Base-by-base conservation (phyloP, 2,113 vertebrate species). In the Lanius ludovicianus region DNA sequence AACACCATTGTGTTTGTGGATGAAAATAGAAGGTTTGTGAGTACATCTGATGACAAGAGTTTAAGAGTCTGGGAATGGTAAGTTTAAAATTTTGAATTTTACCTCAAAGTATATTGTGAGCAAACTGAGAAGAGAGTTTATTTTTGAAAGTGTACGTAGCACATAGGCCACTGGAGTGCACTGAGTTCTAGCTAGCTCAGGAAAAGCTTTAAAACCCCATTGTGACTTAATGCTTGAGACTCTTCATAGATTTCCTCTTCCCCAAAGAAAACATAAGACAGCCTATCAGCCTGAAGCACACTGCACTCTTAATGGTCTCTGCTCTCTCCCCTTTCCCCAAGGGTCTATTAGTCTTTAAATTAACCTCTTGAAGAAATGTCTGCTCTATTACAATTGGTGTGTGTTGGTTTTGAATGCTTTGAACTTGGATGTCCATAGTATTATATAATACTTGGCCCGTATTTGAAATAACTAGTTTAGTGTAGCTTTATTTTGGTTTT, bases 1-100 rank as follows among this genome's bases (percentile, higher is more conserved):
- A 99, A 99, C 98, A 99, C 99, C 88, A 99, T 99, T 98, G 99
- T 99, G n/a, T 99, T 99, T 81, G 99, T 99, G 64, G 99, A 99
- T 84, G 99, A 99, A 93, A 99, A 99, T n/a, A 98, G 99, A 12
- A 99, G 99, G 55, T 99, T 99, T 85, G 99, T 99, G 96, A 99
- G 99, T 95, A 99, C 99, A 6, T 99, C 99, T 5, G 99, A 99
- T 65, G 99, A 99, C 95, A 99, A 99, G 98, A 99, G 99, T 93
- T 98, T 99, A 62, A 98, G 99, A 82, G 99, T 99, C 81, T 99
- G 99, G 99, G 99, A 99, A 97, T 99, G 99, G 99, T 99, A 90
- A 98, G 99, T 98, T 90, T 88, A 74, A 86, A 69, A 84, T 50
- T 41, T 41, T 57, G 33, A 80, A 77, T 81, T 94, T 85, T 92